These are phyloP conservation scores for Dolichotis patagonum DNA, from an alignment of 2,113 vertebrate genomes.

Conservation along the genomic window DNA sequence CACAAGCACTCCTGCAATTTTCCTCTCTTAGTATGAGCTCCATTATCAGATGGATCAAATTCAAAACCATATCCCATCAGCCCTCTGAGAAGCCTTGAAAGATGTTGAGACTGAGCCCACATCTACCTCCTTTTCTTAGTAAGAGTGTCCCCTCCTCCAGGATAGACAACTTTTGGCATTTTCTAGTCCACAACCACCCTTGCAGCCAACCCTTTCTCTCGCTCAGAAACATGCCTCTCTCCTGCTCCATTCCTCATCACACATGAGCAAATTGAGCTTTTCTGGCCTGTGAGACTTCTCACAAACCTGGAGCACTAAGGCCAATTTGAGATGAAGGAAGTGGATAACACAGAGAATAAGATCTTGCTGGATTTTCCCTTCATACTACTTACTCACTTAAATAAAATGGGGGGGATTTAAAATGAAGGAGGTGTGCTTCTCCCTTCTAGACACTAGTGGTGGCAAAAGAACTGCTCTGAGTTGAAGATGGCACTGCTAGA, in stretches of 20 bases:
- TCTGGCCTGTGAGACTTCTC: neutral
- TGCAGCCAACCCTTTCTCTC: neutral
- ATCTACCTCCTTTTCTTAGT: neutral
- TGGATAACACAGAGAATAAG: neutral
- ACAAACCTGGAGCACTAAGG: neutral
- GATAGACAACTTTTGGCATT: neutral
- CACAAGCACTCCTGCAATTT: neutral
- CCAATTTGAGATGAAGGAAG: neutral
- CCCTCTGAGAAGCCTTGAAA: neutral
- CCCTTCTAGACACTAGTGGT: neutral
- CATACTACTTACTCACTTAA: neutral
- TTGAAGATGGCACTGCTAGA: neutral
- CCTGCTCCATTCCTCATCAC: neutral
- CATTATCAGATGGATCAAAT: slow-evolving; percentile 11
- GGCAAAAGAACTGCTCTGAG: neutral
- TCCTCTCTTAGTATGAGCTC: neutral
- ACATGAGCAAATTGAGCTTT: neutral
- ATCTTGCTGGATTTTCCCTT: neutral
- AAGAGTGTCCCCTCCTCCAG: neutral
- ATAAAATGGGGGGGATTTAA: neutral
- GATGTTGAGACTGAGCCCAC: too few species aligned
- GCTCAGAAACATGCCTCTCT: neutral
- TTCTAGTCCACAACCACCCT: neutral
- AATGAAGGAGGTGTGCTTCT: neutral
- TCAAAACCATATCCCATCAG: neutral